Evolutionary conservation across 2,113 vertebrate species (phyloP).

Genomic region (Epinephelus cyanopodus): DNA sequence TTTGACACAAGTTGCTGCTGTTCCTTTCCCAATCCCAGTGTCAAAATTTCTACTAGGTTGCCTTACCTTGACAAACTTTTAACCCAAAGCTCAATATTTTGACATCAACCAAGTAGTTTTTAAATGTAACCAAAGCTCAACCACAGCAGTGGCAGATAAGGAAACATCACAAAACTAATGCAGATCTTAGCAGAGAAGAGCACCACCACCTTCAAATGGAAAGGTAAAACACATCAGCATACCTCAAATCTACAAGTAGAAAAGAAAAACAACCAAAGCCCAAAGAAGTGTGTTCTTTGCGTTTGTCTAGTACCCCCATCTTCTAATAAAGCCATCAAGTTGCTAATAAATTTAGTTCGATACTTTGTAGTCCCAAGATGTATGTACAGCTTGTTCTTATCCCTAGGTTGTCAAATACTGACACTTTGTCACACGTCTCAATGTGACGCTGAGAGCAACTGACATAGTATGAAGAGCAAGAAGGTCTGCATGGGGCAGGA

Average conservation of each 20-base stretch:
- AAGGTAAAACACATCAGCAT: neutral
- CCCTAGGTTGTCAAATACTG: too few relatives aligned
- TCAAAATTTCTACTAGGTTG: neutral
- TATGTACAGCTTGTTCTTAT: too few relatives aligned
- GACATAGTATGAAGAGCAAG: too few relatives aligned
- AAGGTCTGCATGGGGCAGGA: too few relatives aligned
- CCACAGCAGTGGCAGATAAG: neutral
- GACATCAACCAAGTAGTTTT: neutral
- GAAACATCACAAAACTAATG: neutral
- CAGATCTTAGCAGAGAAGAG: neutral
- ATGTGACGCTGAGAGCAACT: too few relatives aligned
- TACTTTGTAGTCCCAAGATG: neutral
- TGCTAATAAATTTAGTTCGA: neutral
- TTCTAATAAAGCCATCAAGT: neutral
- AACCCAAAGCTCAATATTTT: neutral
- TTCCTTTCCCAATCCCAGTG: neutral
- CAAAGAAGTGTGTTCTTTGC: neutral
- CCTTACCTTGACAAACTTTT: neutral
- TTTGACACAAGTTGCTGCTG: neutral
- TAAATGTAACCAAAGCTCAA: neutral
- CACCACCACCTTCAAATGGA: neutral
- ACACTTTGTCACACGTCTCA: too few relatives aligned
- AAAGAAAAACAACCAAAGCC: constrained; percentile 10
- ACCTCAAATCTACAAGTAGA: neutral
- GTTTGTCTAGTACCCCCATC: neutral